Evolutionary conservation across 1,140 invertebrate species (phyloP).

Genomic region (Daktulosphaira vitifoliae): DNA sequence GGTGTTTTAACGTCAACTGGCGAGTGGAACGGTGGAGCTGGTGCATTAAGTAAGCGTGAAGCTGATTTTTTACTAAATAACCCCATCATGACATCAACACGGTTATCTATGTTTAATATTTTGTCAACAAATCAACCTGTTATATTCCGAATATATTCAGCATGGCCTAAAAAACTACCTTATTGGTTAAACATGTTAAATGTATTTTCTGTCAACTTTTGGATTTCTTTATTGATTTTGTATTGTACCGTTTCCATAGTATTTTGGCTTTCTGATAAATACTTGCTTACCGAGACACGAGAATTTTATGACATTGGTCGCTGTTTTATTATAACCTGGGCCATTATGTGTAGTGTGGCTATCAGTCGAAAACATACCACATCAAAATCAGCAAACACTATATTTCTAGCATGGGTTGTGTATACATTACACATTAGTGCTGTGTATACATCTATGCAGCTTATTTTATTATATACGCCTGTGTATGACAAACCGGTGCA

Average conservation of each 20-base stretch:
- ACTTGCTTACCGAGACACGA: neutral
- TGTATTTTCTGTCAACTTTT: neutral
- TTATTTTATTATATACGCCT: constrained; percentile 4
- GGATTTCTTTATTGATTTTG: neutral
- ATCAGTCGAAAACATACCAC: neutral
- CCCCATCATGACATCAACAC: neutral
- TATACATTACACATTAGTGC: constrained; percentile 10
- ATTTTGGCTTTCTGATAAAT: neutral
- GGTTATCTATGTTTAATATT: neutral
- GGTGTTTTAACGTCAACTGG: neutral
- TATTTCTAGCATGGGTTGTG: constrained; percentile 4
- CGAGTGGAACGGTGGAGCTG: constrained; percentile 12
- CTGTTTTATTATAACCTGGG: constrained; percentile 5
- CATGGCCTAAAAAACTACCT: neutral
- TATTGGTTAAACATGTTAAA: constrained; percentile 20
- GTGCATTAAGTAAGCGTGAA: neutral
- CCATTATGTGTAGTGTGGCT: constrained; percentile 5
- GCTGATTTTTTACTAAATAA: neutral
- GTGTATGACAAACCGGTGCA: constrained; percentile 3
- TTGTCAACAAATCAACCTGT: neutral
- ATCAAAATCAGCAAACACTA: neutral
- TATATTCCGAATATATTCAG: neutral
- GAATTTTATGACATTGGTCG: neutral
- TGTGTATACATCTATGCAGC: constrained; percentile 15
- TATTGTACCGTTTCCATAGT: neutral